Evolutionary conservation across 2,797 vertebrate genomes (phyloP).

Genomic region (Perdix hodgsoniae): DNA sequence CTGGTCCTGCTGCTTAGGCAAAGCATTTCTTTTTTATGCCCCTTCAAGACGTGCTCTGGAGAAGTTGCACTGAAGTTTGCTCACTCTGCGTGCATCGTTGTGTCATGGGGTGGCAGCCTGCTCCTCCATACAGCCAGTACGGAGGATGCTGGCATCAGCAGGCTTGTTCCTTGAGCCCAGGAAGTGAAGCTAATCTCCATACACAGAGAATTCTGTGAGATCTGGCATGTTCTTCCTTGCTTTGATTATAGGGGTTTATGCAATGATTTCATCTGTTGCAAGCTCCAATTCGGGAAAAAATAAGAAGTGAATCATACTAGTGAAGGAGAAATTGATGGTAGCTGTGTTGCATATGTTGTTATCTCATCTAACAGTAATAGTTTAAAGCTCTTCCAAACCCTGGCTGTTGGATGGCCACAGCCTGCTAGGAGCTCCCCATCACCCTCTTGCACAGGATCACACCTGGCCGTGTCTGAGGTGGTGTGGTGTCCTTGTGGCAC

Average conservation of each 20-base stretch:
- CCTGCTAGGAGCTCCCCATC: background rate
- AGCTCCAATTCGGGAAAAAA: background rate
- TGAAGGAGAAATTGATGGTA: background rate
- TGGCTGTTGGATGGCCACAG: background rate
- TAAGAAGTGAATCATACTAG: background rate
- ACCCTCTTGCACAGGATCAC: constrained; percentile 3
- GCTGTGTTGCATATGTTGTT: background rate
- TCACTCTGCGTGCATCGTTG: background rate
- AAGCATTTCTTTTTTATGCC: background rate
- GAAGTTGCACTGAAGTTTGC: background rate
- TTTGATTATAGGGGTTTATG: background rate
- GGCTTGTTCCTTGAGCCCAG: background rate
- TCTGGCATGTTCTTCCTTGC: background rate
- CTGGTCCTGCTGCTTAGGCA: background rate
- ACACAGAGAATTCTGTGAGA: background rate
- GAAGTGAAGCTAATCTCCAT: background rate
- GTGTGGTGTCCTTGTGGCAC: constrained; percentile 36
- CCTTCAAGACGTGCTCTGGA: background rate
- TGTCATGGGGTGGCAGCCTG: background rate
- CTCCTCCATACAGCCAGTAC: background rate
- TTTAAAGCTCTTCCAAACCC: background rate
- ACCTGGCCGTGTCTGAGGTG: background rate
- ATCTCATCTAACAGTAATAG: background rate
- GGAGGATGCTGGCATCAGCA: background rate
- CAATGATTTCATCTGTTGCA: background rate